Base-by-base conservation (phyloP, 2,797 vertebrate species). In the Enteromius trimaculatus region DNA sequence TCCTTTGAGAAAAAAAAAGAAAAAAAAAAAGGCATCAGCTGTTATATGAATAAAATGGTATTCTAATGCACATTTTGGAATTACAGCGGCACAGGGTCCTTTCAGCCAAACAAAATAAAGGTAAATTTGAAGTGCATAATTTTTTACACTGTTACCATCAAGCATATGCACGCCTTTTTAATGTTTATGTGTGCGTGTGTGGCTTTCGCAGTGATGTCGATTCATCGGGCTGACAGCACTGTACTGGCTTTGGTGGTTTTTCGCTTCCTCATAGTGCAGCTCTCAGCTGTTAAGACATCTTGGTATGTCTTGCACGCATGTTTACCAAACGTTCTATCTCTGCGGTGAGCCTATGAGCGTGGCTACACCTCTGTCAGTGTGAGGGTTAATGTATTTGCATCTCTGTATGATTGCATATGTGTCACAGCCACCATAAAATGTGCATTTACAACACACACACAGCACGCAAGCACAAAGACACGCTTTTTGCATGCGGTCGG, bases 261-360 rank as follows among this genome's bases (percentile, higher is more conserved):
- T 88, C 81, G 85, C 77, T 86, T 90, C 88, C 77, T 89, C 53
- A 79, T 86, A 37, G 79, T 39, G 80, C 76, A 71, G 81, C 81
- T 72, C 71, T 69, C 55, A 87, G 85, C 66, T 66, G 81, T 88
- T 80, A 79, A 88, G 49, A 74, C 69, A 68, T 82, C 47, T 84
- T 31, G 80, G 58, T 69, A 60, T 81, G 39, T 74, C 64, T 79
- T 81, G 82, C 68, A 83, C 68, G 76, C 91, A 88, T 85, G 71
- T 87, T 88, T 89, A 90, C 90, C 90, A 23, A 89, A 77, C 80
- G 89, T 82, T 39, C 53, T 58, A 53, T 84, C 75, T 47, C 79
- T 83, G 78, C 55, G 70, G 55, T 88, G 77, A 86, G 77, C 70
- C 34, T 82, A 53, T 71, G 51, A 23, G 71, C 70, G 1, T 49